Evolutionary conservation across 1,140 invertebrate genomes (phyloP).

Genomic region (Metopolophium dirhodum): DNA sequence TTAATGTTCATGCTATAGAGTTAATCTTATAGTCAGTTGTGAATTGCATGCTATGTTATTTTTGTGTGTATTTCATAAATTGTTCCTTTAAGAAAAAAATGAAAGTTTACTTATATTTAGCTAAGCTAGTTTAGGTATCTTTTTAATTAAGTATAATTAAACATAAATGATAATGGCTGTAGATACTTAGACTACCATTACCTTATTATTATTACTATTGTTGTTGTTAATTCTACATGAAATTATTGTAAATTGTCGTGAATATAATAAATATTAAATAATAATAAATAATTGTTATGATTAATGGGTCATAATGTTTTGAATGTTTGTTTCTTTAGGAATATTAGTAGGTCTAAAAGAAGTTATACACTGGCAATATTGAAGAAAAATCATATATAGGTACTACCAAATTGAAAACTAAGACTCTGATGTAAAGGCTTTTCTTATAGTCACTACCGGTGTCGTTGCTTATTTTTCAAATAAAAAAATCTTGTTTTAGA

Average conservation of each 20-base stretch:
- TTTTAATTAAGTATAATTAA: background rate
- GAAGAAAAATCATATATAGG: too few relatives aligned
- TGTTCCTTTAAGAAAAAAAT: background rate
- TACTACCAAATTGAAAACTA: too few relatives aligned
- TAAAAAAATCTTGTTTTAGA: too few relatives aligned
- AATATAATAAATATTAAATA: background rate
- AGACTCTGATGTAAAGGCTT: too few relatives aligned
- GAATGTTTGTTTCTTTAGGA: background rate
- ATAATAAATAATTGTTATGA: slow-evolving; percentile 26
- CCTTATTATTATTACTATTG: slow-evolving; percentile 13
- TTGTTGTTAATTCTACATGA: background rate
- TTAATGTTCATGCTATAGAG: background rate
- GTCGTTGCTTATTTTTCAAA: too few relatives aligned
- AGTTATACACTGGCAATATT: background rate
- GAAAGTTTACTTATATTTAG: background rate
- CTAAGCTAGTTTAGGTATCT: background rate
- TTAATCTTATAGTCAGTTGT: background rate
- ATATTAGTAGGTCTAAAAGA: background rate
- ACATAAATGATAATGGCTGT: background rate
- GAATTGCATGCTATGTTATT: background rate
- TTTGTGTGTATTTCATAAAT: background rate
- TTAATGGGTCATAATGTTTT: background rate
- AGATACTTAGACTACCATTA: background rate
- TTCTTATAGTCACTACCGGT: too few relatives aligned
- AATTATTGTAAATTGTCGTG: slow-evolving; percentile 17